Percentiles rank a stretch among this genome's conserved stretches.
Evolutionary conservation across 2,888 invertebrate genomes (phyloP).

Genomic region (Himalopsyche tibetana): DNA sequence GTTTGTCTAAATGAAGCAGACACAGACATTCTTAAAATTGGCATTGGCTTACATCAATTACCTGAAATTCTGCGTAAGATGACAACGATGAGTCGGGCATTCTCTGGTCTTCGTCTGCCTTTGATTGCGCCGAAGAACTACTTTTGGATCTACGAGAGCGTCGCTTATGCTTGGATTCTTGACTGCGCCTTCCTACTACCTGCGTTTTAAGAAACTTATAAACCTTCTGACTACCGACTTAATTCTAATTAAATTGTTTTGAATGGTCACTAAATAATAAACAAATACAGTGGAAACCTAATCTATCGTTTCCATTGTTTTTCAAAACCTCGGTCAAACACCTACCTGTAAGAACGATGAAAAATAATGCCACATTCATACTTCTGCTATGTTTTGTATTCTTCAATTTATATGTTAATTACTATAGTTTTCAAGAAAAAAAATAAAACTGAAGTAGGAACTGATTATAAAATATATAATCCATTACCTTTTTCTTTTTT

Average conservation of each 20-base stretch:
- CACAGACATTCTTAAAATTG: too few species aligned
- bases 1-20: too few species aligned
- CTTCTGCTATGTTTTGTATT: too few species aligned
- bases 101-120: slow-evolving; percentile 8
- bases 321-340: too few species aligned
- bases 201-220: slow-evolving; percentile 37
- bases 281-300: not conserved
- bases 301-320: too few species aligned
- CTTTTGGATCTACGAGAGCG: slow-evolving; percentile 59
- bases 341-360: too few species aligned
- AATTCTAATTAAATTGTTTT: not conserved
- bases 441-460: too few species aligned
- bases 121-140: slow-evolving; percentile 38
- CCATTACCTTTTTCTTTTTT: slow-evolving; percentile 55
- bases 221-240: not conserved
- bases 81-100: slow-evolving; percentile 52
- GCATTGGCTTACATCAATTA: slow-evolving; percentile 35
- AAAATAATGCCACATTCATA: too few species aligned
- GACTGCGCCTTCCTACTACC: slow-evolving; percentile 55
- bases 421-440: too few species aligned
- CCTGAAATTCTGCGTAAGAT: slow-evolving; percentile 64
- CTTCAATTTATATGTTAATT: too few species aligned
- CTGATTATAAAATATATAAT: too few species aligned
- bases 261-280: not conserved
- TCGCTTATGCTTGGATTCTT: slow-evolving; percentile 58